Evolutionary conservation across 2,113 vertebrate genomes (phyloP).

Genomic region (Percina caprodes): DNA sequence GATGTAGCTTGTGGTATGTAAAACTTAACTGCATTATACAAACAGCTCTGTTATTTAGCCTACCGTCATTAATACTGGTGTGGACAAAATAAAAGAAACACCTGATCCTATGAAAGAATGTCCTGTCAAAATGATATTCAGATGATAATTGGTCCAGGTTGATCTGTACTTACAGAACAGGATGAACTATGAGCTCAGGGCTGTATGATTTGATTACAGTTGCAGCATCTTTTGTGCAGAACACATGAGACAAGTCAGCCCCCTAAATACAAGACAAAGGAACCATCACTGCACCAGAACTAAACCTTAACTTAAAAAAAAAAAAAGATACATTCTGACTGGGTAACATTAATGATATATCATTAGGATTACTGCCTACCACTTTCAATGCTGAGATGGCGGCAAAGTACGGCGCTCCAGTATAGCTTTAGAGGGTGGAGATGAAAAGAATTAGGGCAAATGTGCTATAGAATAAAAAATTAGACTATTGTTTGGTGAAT

Average conservation of each 20-base stretch:
- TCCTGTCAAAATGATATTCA: not conserved
- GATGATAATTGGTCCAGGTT: not conserved
- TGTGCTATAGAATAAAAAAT: not conserved
- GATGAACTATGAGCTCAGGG: conserved; percentile 98
- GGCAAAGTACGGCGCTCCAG: conserved; percentile 97
- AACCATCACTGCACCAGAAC: not conserved
- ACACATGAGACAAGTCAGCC: conserved; percentile 96
- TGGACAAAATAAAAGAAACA: not conserved
- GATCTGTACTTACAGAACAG: conserved; percentile 92
- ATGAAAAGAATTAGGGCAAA: conserved; percentile 1
- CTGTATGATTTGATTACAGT: conserved; percentile 97
- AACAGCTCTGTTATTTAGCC: not conserved
- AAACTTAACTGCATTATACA: not conserved
- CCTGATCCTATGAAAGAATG: not conserved
- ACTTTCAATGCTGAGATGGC: conserved; percentile 97
- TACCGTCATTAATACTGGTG: not conserved
- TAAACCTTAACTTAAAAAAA: not conserved
- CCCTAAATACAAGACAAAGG: conserved; percentile 82
- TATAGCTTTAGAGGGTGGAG: conserved; percentile 86
- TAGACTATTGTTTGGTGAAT: not conserved
- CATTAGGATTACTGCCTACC: conserved; percentile 83
- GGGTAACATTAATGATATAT: not conserved
- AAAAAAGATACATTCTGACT: not conserved
- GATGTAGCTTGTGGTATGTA: not conserved
- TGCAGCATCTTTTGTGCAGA: conserved; percentile 96